A percentile compares a stretch with the other conserved stretches of the same genome.
Evolutionary conservation across 2,113 vertebrate genomes (phyloP).

Genomic region (Bagarius yarrelli): DNA sequence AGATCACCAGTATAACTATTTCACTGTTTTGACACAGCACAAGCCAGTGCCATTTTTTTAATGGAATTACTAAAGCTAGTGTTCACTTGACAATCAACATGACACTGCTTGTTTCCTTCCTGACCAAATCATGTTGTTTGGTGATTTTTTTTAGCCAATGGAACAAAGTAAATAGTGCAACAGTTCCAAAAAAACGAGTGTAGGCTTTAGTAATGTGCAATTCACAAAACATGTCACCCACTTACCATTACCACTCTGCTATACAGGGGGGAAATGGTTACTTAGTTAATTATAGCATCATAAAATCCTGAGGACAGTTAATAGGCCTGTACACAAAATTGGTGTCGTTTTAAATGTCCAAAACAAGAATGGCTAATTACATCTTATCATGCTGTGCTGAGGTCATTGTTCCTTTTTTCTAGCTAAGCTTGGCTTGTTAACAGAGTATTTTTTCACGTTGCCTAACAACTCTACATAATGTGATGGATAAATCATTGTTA

Average conservation of each 20-base stretch:
- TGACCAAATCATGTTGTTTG: conserved; percentile 2
- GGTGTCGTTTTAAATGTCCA: conserved; percentile 24
- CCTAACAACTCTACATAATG: conserved; percentile 15
- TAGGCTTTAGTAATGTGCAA: neutral
- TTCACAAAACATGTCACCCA: conserved; percentile 34
- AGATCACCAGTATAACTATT: neutral
- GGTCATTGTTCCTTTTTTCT: conserved; percentile 27
- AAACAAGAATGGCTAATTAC: conserved; percentile 44
- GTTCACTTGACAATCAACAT: conserved; percentile 17
- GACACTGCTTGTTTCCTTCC: neutral
- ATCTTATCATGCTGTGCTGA: conserved; percentile 34
- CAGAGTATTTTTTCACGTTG: conserved; percentile 9
- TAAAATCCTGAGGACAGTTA: conserved; percentile 41
- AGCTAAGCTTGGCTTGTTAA: neutral
- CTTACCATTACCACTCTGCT: conserved; percentile 31
- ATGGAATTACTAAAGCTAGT: conserved; percentile 5
- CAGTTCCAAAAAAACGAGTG: neutral
- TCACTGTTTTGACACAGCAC: neutral
- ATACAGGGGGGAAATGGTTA: conserved; percentile 14
- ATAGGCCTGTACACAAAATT: conserved; percentile 41
- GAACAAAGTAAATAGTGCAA: neutral
- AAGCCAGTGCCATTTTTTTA: neutral
- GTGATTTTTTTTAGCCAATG: neutral
- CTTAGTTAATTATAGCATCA: conserved; percentile 42
- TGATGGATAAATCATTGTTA: neutral